Percentiles rank a stretch among this genome's conserved stretches.
These are phyloP conservation scores for Odobenus rosmarus DNA, from an alignment of 2,113 vertebrate species.

Conservation along the genomic window DNA sequence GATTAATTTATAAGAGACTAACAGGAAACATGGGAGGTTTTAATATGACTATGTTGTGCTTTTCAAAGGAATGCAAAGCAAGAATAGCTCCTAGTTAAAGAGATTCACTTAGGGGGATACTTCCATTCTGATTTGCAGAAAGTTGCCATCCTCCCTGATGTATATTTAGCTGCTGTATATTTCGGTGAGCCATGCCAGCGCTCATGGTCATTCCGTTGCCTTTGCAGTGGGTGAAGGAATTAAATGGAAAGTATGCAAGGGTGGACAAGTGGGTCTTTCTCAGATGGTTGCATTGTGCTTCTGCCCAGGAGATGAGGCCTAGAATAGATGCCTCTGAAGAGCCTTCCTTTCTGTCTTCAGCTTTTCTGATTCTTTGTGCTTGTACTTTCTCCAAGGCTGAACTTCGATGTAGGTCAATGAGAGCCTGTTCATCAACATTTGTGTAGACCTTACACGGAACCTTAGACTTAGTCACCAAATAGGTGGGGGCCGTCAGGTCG, in stretches of 20 bases:
- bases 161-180: slow-evolving; percentile 28
- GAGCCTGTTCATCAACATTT: slow-evolving; percentile 60
- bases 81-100: background rate
- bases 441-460: slow-evolving; percentile 27
- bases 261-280: background rate
- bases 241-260: background rate
- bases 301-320: background rate
- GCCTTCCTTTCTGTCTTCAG: background rate
- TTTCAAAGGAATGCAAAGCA: background rate
- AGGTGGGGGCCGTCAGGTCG: background rate
- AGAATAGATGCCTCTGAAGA: background rate
- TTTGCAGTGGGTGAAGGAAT: slow-evolving; percentile 44
- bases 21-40: background rate
- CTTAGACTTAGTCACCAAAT: background rate
- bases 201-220: slow-evolving; percentile 55
- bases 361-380: background rate
- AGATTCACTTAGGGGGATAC: background rate
- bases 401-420: background rate
- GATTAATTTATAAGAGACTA: background rate
- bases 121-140: slow-evolving; percentile 68
- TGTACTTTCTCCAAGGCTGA: background rate
- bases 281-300: background rate
- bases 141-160: slow-evolving; percentile 58
- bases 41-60: background rate
- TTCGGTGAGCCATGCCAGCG: background rate